Evolutionary conservation across 2,888 invertebrate genomes (phyloP), one percentile per base, ranked within the genome.

Genomic region (Napeogenes sylphis): DNA sequence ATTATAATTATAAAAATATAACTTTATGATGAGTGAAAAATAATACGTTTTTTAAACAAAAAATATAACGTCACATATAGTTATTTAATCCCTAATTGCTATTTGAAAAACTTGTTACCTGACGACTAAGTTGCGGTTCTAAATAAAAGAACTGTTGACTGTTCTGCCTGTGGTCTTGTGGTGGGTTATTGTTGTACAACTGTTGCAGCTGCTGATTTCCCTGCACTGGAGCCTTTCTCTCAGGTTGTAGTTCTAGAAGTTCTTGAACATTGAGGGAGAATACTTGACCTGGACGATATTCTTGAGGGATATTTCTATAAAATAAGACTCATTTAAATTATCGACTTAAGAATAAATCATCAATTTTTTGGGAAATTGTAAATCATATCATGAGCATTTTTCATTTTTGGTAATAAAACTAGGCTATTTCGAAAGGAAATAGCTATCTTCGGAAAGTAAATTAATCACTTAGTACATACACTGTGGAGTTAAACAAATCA

Each of bases 241-340:
- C 88, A 3, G 83, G 88, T 67, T 90, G 90, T 32, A 90, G 72
- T 2, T 89, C 90, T 47, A 90, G 64, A 2, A 90, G 75, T 62
- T 90, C 90, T 66, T 83, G 87, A 1, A 83, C 68, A 70, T 90
- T 88, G 6, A 90, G 74, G 0, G 90, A 90, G 68, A 83, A 85
- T 62, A 90, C 90, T 70, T 90, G 90, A 2, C 90, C 90, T 6
- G 89, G 90, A 1, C 89, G 84, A 70, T 90, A 90, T 66, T 87
- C 80, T 63, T 87, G 82, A 12, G 69, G 55, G 13, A 82, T 80
- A n/a, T 75, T 70, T 62, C 84, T 83, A 68, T 80, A 45, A 65
- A 57, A 47, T 4, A 38, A 14, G 45, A 12, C 12, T 45, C 38
- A 57, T 8, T 14, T 46, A 46, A 51, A 35, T 51, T 47, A 58